phyloP scores from a whole-genome alignment of 2,113 vertebrate species.

The Stercorarius parasiticus region DNA sequence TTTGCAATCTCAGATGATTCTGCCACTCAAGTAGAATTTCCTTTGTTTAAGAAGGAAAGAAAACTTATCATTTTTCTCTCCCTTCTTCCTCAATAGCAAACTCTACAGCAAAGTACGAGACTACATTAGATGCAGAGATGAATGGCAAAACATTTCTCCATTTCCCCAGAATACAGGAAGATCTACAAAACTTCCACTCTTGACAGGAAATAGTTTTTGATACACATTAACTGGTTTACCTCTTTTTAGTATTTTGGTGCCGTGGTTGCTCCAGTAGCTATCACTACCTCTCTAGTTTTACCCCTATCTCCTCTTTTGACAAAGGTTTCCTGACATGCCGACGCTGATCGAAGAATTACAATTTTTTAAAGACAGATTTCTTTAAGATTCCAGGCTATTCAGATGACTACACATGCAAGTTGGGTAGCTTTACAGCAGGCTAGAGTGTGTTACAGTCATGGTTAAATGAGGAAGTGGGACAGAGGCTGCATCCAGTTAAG shows the following conservation, averaged over 20 bases:
- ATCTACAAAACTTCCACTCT: neutral
- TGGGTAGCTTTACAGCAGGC: neutral
- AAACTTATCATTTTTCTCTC: neutral
- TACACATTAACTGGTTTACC: neutral
- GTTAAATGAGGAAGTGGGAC: neutral
- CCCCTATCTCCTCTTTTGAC: neutral
- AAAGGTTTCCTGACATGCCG: neutral
- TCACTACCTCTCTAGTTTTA: neutral
- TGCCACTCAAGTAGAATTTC: neutral
- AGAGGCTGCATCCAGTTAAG: constrained; percentile 43
- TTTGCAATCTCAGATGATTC: neutral
- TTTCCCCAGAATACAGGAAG: neutral
- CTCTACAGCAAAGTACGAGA: neutral
- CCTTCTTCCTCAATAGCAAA: neutral
- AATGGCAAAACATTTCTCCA: neutral
- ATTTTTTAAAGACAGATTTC: neutral
- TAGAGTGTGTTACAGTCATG: neutral
- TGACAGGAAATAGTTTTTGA: neutral
- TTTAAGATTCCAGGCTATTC: neutral
- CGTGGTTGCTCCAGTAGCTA: neutral
- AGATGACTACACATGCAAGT: neutral
- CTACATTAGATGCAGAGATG: neutral
- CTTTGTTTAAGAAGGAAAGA: neutral
- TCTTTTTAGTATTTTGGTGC: neutral
- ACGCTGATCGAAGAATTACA: neutral